Percentiles rank a stretch among this genome's conserved stretches.
These are phyloP conservation scores for Irena cyanogastra DNA, from an alignment of 2,113 vertebrate species.

Conservation along the genomic window DNA sequence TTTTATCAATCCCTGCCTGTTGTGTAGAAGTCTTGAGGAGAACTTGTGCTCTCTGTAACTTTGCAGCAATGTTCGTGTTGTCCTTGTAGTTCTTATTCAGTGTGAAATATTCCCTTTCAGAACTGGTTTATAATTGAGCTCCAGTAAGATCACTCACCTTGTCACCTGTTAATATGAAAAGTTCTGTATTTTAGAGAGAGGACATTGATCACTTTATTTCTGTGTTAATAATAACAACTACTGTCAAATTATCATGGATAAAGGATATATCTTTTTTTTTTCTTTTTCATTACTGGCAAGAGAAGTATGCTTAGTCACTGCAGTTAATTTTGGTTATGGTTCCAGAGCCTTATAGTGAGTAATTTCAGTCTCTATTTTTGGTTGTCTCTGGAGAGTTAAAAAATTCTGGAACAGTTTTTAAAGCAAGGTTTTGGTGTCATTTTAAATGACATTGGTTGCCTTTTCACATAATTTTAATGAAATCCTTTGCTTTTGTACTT, in stretches of 20 bases:
- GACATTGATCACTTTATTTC: conserved; percentile 5
- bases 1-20: not conserved
- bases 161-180: not conserved
- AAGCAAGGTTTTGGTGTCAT: not conserved
- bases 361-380: conserved; percentile 20
- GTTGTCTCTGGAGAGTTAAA: not conserved
- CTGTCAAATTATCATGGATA: not conserved
- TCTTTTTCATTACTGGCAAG: not conserved
- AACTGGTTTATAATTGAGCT: not conserved
- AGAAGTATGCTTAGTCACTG: conserved; percentile 26
- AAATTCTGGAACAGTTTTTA: not conserved
- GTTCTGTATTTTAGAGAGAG: not conserved
- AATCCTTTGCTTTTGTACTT: not conserved
- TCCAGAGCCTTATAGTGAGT: not conserved
- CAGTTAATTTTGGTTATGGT: conserved; percentile 5
- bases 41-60: not conserved
- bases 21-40: not conserved
- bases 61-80: rapidly evolving
- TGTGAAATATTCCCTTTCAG: not conserved
- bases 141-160: not conserved
- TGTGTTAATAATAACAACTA: conserved; percentile 15
- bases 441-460: not conserved
- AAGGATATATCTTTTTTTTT: not conserved
- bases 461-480: not conserved
- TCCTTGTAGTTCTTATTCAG: not conserved